Evolutionary conservation across 2,888 invertebrate species (phyloP).

Genomic region (Papilio elwesi): DNA sequence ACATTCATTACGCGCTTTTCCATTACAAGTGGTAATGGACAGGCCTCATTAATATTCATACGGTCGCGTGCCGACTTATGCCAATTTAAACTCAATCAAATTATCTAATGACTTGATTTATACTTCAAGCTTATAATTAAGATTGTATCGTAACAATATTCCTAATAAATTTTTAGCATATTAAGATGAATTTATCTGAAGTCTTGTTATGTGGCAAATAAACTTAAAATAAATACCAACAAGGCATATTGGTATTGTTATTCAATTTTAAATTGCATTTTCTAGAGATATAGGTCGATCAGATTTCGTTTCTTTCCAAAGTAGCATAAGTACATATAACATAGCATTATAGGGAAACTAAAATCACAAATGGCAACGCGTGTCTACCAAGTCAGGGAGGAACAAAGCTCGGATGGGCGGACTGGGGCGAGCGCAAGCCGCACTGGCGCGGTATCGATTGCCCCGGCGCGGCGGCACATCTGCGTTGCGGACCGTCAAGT

Average conservation of each 20-base stretch:
- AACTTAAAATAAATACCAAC: too few relatives aligned
- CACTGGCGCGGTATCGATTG: slow-evolving; percentile 60
- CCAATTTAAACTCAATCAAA: slow-evolving; percentile 12
- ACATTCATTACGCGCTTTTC: slow-evolving; percentile 15
- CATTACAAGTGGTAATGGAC: slow-evolving; percentile 25
- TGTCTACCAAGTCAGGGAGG: neutral
- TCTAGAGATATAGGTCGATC: too few relatives aligned
- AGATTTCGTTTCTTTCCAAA: too few relatives aligned
- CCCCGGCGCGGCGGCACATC: slow-evolving; percentile 44
- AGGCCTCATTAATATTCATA: slow-evolving; percentile 24
- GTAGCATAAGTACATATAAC: neutral
- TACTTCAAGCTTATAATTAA: neutral
- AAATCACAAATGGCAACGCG: slow-evolving; percentile 1
- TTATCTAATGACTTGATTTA: slow-evolving; percentile 26
- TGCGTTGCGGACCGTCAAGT: slow-evolving; percentile 48
- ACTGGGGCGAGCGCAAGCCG: slow-evolving; percentile 44
- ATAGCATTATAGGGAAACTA: neutral
- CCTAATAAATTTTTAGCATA: neutral
- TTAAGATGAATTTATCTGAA: too few relatives aligned
- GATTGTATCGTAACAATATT: slow-evolving; percentile 1
- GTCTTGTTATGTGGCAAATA: too few relatives aligned
- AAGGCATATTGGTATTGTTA: too few relatives aligned
- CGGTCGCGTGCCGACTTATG: slow-evolving; percentile 23
- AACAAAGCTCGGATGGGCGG: slow-evolving; percentile 18
- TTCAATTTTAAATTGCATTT: neutral